These are phyloP conservation scores for Halcyon senegalensis DNA, from an alignment of 2,113 vertebrate genomes.

Conservation along the genomic window DNA sequence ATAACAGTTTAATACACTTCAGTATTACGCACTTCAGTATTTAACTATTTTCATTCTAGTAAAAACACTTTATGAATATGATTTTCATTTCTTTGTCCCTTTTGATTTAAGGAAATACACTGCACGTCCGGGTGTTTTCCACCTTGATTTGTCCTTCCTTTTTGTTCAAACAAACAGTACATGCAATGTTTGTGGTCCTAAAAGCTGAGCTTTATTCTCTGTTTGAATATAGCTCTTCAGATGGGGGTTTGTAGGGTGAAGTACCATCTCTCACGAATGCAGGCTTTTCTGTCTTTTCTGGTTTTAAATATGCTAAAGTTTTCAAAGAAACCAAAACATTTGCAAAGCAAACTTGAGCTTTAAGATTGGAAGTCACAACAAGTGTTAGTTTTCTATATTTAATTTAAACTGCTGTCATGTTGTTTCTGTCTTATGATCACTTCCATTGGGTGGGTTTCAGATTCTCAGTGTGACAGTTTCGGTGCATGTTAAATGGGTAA, in stretches of 20 bases:
- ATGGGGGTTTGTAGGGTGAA: not conserved
- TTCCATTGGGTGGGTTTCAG: not conserved
- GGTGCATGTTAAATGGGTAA: not conserved
- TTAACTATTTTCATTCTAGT: not conserved
- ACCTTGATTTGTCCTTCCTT: slow-evolving; percentile 64
- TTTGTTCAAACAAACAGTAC: slow-evolving; percentile 6
- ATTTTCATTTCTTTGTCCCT: not conserved
- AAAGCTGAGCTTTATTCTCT: not conserved
- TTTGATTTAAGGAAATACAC: not conserved
- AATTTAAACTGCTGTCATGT: not conserved
- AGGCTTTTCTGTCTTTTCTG: not conserved
- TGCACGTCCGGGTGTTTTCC: not conserved
- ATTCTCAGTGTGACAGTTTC: not conserved
- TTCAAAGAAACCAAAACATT: not conserved
- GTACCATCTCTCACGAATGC: not conserved
- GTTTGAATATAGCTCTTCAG: not conserved
- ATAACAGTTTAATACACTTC: not conserved
- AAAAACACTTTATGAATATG: not conserved
- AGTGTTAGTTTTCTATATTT: not conserved
- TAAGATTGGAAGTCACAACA: not conserved
- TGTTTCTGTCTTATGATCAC: not conserved
- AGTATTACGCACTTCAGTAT: not conserved
- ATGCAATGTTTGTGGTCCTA: not conserved
- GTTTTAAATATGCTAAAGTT: not conserved
- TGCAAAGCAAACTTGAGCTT: not conserved